A percentile compares a stretch with the other conserved stretches of the same genome.
phyloP scores from a whole-genome alignment of 2,888 invertebrate genomes.

The Heliconius ethilla region DNA sequence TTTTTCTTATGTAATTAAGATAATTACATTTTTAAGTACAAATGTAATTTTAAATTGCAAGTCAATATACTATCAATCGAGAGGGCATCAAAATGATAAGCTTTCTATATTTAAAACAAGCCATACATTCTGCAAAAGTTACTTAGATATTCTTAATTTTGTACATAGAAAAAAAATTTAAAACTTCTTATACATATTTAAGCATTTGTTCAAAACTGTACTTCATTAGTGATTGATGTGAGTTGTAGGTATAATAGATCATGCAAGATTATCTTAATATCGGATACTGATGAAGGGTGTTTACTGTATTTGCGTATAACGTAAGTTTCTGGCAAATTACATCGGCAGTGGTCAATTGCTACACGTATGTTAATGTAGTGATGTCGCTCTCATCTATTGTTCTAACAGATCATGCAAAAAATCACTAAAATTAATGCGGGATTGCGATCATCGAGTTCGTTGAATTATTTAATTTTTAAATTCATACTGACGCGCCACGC shows the following conservation, averaged over 20 bases:
- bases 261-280: conserved; percentile 33
- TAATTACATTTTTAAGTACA: neutral
- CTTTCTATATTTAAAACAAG: conserved; percentile 22
- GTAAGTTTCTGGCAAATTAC: conserved; percentile 38
- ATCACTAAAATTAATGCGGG: conserved; percentile 72
- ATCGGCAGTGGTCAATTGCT: conserved; percentile 37
- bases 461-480: neutral
- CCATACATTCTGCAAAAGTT: neutral
- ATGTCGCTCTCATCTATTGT: conserved; percentile 44
- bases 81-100: conserved; percentile 30
- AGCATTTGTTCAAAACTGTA: conserved; percentile 17
- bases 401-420: conserved; percentile 69
- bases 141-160: neutral
- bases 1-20: neutral
- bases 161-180: neutral
- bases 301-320: conserved; percentile 38
- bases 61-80: conserved; percentile 11
- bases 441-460: conserved; percentile 78
- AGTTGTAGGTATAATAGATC: conserved; percentile 19
- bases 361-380: conserved; percentile 33
- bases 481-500: conserved; percentile 41
- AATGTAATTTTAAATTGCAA: neutral
- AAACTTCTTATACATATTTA: neutral
- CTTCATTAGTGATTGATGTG: neutral
- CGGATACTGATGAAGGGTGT: conserved; percentile 44